Evolutionary conservation across 2,113 vertebrate genomes (phyloP), one percentile per base, ranked within the genome.

Genomic region (Pagrus major): DNA sequence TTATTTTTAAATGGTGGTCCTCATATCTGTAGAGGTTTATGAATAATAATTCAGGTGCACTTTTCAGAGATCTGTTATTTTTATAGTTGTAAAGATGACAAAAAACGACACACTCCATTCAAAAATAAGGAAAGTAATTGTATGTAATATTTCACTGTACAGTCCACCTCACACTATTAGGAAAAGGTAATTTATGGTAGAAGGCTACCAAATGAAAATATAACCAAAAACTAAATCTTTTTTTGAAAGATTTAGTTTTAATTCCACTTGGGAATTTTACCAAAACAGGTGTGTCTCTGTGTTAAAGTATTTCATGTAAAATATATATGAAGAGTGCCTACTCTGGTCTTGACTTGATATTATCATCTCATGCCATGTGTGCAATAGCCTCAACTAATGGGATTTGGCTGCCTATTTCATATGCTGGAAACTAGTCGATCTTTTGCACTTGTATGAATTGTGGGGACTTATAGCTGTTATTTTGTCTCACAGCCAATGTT

Each of bases 321-420:
- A 59, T 54, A 47, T 67, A 67, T 59, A 51, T 54, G 16, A 37
- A 49, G 42, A 80, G 88, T 93, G 90, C 90, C 90, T 92, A 46
- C 23, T 84, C 35, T 76, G 58, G 61, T 70, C 41, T 69, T 73
- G 46, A 78, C 54, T 76, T 76, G 47, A 79, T 56, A n/a, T 65
- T 59, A 44, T 85, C 83, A 86, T 91, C 86, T 88, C 88, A 80
- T 85, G 35, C 64, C 52, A 77, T 80, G 23, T 80, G 89, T 91
- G 89, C 85, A 93, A 87, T 87, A 88, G 61, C 46, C 65, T 42
- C 37, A 47, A 27, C 46, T 70, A 20, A n/a, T 54, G 47, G 69
- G 54, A 58, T 33, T 39, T 49, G 68, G 51, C 67, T 69, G 58
- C 29, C 41, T 81, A 29, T 67, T 71, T 81, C 65, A 42, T 73